Evolutionary conservation across 2,113 vertebrate species (phyloP).

Genomic region (Colossoma macropomum): DNA sequence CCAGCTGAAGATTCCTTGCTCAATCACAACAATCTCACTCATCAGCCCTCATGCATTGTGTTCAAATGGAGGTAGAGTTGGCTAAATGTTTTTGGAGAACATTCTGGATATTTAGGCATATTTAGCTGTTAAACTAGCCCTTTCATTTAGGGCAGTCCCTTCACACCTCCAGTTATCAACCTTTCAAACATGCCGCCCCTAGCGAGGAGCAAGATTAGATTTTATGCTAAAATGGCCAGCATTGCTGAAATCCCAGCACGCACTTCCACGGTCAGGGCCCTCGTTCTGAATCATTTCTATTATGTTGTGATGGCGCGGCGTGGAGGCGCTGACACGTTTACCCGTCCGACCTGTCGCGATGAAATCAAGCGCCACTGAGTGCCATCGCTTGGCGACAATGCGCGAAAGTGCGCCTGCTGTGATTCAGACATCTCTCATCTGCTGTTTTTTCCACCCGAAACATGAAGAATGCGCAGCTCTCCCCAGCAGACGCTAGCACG

Average conservation of each 20-base stretch:
- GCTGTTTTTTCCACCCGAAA: conserved; percentile 18
- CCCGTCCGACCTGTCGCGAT: conserved; percentile 23
- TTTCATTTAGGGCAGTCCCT: neutral
- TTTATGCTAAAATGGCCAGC: conserved; percentile 28
- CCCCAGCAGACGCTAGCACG: neutral
- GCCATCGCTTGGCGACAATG: neutral
- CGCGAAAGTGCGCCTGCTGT: conserved; percentile 6
- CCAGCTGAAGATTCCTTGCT: conserved; percentile 21
- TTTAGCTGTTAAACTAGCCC: conserved; percentile 38
- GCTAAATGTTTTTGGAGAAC: conserved; percentile 20
- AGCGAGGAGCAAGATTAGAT: conserved; percentile 41
- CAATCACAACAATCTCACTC: conserved; percentile 32
- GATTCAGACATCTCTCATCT: conserved; percentile 30
- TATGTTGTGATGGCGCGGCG: conserved; percentile 29
- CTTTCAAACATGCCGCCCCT: conserved; percentile 34
- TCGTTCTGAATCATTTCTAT: conserved; percentile 15
- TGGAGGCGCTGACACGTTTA: conserved; percentile 30
- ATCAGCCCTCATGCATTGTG: conserved; percentile 7
- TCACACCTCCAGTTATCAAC: conserved; percentile 37
- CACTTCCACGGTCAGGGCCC: conserved; percentile 16
- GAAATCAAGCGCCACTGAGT: conserved; percentile 30
- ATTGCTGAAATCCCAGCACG: neutral
- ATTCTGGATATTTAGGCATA: conserved; percentile 8
- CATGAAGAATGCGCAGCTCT: conserved; percentile 24
- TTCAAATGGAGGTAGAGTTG: conserved; percentile 24